Evolutionary conservation across 2,888 invertebrate species (phyloP), one percentile per base, ranked within the genome.

Genomic region (Candidula unifasciata): DNA sequence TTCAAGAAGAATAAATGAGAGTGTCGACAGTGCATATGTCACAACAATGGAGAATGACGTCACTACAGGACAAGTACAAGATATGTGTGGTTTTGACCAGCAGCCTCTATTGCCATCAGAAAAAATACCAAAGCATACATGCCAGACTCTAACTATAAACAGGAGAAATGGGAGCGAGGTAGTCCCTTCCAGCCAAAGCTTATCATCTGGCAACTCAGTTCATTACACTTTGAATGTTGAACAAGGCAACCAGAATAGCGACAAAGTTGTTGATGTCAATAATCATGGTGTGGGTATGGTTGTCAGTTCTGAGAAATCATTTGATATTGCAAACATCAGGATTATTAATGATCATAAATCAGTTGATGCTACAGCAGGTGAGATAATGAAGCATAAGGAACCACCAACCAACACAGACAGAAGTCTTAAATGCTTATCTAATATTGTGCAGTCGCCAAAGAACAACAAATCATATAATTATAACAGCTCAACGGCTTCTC

Each of bases 351-450:
- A 33, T 30, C 5, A 21, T 54, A 27, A 44, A 27, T 30, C 18
- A 16, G 30, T 27, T 24, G 52, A 24, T 18, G 30, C 24, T 27
- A 21, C 52, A 27, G 27, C 0, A 24, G 44, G 52, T 30, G 21
- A 27, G 16, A 6, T 13, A 18, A 52, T 21, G 54, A 74, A 54
- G 3, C 30, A 8, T 30, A 30, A 54, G 30, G 74, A 52, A 71
- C 24, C 35, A 27, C 30, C 30, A 54, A 18, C 74, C 3, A 30
- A 3, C 24, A 13, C 2, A 13, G 37, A 78, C 8, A 60, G 24
- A 37, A 60, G 78, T 64, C 57, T 80, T 24, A 80, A 54, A 35
- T 71, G 71, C 54, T 8, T 80, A 2, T 80, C 80, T n/a, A 80
- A 80, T 57, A n/a, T 80, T 30, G 69, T n/a, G 24, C 54, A 69